These are phyloP conservation scores for Epinotia brunnichana DNA, from an alignment of 2,888 invertebrate species.

Conservation along the genomic window DNA sequence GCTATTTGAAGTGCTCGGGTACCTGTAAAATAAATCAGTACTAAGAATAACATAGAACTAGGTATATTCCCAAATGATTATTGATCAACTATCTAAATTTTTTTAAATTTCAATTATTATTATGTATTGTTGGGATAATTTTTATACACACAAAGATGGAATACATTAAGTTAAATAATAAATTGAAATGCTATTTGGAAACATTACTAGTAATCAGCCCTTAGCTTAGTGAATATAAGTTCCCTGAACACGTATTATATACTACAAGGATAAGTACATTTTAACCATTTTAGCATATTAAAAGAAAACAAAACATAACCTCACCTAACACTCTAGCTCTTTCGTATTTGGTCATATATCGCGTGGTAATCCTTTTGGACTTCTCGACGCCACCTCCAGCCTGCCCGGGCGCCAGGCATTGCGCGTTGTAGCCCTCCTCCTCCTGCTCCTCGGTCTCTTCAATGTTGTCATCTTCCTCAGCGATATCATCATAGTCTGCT, in stretches of 20 bases:
- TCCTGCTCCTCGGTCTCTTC: constrained; percentile 94
- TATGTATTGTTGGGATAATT: not conserved
- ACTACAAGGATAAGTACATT: not conserved
- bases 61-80: not conserved
- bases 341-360: constrained; percentile 97
- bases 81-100: too few relatives aligned
- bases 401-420: constrained; percentile 91
- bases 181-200: too few relatives aligned
- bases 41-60: not conserved
- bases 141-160: too few relatives aligned
- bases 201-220: too few relatives aligned
- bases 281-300: not conserved
- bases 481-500: constrained; percentile 94
- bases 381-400: constrained; percentile 92
- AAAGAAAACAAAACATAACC: constrained; percentile 45
- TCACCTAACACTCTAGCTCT: constrained; percentile 76
- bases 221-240: too few relatives aligned
- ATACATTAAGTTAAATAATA: too few relatives aligned
- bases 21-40: constrained; percentile 81
- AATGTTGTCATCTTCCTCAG: constrained; percentile 93
- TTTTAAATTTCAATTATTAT: not conserved
- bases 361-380: constrained; percentile 96
- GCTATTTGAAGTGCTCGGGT: constrained; percentile 99
- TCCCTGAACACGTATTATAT: not conserved
- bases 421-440: constrained; percentile 93